A percentile compares a stretch with the other conserved stretches of the same genome.
Conservation (phyloP, 2,888 invertebrate genomes). For the Pogonocherus hispidulus region DNA sequence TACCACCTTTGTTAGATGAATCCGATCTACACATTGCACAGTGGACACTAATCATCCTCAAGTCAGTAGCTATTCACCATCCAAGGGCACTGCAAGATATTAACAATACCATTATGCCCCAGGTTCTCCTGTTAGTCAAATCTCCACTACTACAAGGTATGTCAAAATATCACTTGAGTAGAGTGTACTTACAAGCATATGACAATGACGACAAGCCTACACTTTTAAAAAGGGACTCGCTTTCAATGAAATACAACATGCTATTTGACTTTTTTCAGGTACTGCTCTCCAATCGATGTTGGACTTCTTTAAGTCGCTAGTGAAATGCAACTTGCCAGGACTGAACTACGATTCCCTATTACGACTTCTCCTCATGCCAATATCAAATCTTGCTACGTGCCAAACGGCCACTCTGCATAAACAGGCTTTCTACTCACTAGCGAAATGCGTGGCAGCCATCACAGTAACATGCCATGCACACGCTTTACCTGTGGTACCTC, state of each 20-base stretch:
- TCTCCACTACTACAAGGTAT: conserved; percentile 92
- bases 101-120: conserved; percentile 82
- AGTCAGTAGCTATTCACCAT: conserved; percentile 84
- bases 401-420: conserved; percentile 70
- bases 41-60: conserved; percentile 85
- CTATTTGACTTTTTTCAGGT: conserved; percentile 71
- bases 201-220: too few relatives aligned
- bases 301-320: conserved; percentile 93
- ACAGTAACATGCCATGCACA: conserved; percentile 82
- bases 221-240: too few relatives aligned
- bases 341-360: conserved; percentile 87
- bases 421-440: conserved; percentile 94
- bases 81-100: conserved; percentile 83
- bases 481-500: conserved; percentile 77
- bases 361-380: conserved; percentile 78
- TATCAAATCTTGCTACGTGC: conserved; percentile 55
- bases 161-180: too few relatives aligned
- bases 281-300: conserved; percentile 92
- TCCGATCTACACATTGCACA: conserved; percentile 97
- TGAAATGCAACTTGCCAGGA: conserved; percentile 80
- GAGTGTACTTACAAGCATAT: too few relatives aligned
- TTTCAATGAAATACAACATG: neutral
- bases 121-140: conserved; percentile 88
- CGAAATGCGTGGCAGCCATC: conserved; percentile 96
- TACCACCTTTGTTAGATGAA: conserved; percentile 93